These are phyloP conservation scores for Zeus faber DNA, from an alignment of 2,113 vertebrate genomes.

Conservation along the genomic window DNA sequence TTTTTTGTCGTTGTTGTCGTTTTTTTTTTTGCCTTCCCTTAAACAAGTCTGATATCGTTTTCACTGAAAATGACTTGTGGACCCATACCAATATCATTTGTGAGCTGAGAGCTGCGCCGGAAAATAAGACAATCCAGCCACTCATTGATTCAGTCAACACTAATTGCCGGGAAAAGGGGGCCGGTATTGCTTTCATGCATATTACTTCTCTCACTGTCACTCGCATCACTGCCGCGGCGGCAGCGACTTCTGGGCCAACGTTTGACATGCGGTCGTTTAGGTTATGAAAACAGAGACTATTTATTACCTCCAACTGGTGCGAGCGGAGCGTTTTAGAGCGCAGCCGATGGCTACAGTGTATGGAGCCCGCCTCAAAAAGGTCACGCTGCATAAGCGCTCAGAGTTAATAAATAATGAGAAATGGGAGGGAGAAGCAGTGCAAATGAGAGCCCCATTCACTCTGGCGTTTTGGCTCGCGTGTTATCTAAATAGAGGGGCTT, in stretches of 20 bases:
- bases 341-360: conserved; percentile 1
- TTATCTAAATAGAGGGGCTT: conserved; percentile 22
- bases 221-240: conserved; percentile 21
- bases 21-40: too few relatives aligned
- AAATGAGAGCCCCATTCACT: conserved; percentile 6
- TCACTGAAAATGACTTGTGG: conserved; percentile 50
- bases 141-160: conserved; percentile 68
- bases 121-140: conserved; percentile 61
- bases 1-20: too few relatives aligned
- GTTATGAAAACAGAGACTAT: conserved; percentile 42
- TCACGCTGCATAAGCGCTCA: conserved; percentile 48
- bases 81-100: conserved; percentile 53
- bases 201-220: conserved; percentile 35
- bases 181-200: conserved; percentile 62
- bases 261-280: conserved; percentile 40
- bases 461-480: conserved; percentile 24
- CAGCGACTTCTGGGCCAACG: conserved; percentile 18
- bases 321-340: conserved; percentile 22
- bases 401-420: too few relatives aligned
- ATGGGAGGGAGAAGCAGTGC: neutral
- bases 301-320: conserved; percentile 11
- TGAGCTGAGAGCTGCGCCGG: conserved; percentile 29
- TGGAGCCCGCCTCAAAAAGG: conserved; percentile 34
- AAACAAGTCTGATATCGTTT: conserved; percentile 61
- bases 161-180: conserved; percentile 69